phyloP scores from a whole-genome alignment of 2,113 vertebrate genomes.

The Poeciliopsis retropinna region DNA sequence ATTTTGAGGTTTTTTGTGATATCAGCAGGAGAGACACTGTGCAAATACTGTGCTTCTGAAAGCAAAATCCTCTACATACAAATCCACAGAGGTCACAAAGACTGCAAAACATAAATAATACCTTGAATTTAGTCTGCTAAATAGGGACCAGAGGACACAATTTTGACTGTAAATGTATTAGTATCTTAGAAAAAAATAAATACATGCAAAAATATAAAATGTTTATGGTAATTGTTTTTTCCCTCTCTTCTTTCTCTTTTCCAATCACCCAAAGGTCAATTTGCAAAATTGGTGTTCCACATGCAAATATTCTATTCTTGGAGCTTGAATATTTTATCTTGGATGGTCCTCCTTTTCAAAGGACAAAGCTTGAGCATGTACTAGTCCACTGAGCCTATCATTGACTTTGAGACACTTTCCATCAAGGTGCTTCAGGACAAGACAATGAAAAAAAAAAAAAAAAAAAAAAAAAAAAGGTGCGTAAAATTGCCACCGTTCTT shows the following conservation, averaged over 20 bases:
- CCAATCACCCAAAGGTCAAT: no score
- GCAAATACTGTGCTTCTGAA: constrained; percentile 6
- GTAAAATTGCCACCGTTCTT: constrained; percentile 53
- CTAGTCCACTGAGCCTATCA: constrained; percentile 48
- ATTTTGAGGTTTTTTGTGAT: constrained; percentile 32
- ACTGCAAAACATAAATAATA: not conserved
- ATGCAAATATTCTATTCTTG: not conserved
- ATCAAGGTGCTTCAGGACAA: constrained; percentile 56
- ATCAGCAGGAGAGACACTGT: constrained; percentile 17
- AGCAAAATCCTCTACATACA: not conserved
- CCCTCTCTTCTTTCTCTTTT: no score
- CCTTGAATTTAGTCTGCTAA: not conserved
- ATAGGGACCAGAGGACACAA: not conserved
- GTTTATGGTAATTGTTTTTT: no score
- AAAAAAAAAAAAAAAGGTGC: constrained; percentile 47
- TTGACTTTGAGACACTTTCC: constrained; percentile 53
- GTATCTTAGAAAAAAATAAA: not conserved
- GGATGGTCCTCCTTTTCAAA: constrained; percentile 27
- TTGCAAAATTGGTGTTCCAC: no score
- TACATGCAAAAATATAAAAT: not conserved
- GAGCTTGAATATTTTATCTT: no score
- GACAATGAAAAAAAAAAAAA: constrained; percentile 38
- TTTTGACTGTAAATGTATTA: not conserved
- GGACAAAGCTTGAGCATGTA: constrained; percentile 37
- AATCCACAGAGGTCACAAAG: not conserved